A percentile compares a stretch with the other conserved stretches of the same genome.
phyloP scores from a whole-genome alignment of 2,113 vertebrate genomes.

The Nyctereutes procyonoides region DNA sequence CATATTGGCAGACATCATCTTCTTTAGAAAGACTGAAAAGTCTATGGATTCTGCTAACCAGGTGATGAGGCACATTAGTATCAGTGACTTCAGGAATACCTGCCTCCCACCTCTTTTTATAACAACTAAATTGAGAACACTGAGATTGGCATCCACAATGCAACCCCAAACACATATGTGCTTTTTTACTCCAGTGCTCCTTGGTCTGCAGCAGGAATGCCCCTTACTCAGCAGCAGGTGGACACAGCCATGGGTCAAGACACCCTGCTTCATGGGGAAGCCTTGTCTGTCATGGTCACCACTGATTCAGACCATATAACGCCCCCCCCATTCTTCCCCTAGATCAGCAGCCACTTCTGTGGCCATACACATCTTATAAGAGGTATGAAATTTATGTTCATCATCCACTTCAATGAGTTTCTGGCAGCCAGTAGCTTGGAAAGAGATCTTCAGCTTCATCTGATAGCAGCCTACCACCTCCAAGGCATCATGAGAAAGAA shows the following conservation, averaged over 20 bases:
- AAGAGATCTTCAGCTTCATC: neutral
- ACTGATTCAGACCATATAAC: neutral
- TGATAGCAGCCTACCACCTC: neutral
- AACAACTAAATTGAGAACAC: neutral
- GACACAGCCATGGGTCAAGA: neutral
- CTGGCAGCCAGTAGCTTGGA: neutral
- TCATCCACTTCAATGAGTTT: neutral
- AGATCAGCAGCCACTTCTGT: neutral
- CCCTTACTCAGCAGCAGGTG: neutral
- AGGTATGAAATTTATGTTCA: neutral
- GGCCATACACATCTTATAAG: neutral
- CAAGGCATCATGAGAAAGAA: neutral
- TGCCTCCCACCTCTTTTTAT: neutral
- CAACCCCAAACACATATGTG: neutral
- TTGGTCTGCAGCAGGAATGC: neutral
- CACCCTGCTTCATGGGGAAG: neutral
- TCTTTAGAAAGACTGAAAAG: neutral
- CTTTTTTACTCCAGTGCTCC: neutral
- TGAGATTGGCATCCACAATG: neutral
- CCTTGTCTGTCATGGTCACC: neutral
- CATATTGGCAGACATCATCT: neutral
- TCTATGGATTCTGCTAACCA: neutral
- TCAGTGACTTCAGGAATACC: neutral
- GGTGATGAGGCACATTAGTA: neutral
- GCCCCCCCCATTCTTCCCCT: neutral